These are phyloP conservation scores for Xanthorhoe spadicearia DNA, from an alignment of 2,888 invertebrate genomes.

Conservation along the genomic window DNA sequence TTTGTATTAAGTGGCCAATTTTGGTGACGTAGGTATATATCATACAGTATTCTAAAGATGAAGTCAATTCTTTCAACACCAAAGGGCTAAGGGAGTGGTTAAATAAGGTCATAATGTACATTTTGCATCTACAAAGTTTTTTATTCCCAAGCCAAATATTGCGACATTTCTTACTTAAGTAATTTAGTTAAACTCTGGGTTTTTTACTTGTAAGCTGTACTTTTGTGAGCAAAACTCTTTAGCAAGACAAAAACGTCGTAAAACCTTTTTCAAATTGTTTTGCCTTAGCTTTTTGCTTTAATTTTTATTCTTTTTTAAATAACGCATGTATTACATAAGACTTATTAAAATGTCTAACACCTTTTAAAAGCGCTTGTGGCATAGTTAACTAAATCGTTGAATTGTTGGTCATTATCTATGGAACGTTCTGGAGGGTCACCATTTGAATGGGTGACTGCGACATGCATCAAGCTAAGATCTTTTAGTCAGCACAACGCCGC, in stretches of 20 bases:
- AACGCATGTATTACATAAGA: too few species aligned
- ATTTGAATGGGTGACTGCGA: too few species aligned
- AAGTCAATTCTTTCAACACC: not conserved
- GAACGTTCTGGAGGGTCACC: too few species aligned
- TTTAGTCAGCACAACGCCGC: too few species aligned
- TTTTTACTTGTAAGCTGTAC: not conserved
- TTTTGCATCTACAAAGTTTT: not conserved
- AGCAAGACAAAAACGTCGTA: slow-evolving; percentile 13
- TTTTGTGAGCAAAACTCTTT: not conserved
- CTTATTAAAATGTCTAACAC: too few species aligned
- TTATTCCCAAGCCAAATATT: not conserved
- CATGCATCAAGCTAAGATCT: too few species aligned
- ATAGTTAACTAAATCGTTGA: too few species aligned
- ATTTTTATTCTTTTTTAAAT: not conserved
- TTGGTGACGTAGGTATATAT: too few species aligned
- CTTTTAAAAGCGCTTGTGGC: too few species aligned
- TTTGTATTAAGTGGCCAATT: too few species aligned
- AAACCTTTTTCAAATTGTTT: slow-evolving; percentile 21
- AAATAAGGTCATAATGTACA: not conserved
- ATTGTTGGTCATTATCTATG: too few species aligned
- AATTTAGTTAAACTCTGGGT: not conserved
- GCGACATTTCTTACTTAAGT: not conserved
- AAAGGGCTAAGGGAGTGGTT: too few species aligned
- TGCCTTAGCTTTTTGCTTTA: not conserved
- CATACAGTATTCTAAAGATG: not conserved